Base-by-base conservation (phyloP, 2,797 vertebrate species). In the Epinephelus awoara region DNA sequence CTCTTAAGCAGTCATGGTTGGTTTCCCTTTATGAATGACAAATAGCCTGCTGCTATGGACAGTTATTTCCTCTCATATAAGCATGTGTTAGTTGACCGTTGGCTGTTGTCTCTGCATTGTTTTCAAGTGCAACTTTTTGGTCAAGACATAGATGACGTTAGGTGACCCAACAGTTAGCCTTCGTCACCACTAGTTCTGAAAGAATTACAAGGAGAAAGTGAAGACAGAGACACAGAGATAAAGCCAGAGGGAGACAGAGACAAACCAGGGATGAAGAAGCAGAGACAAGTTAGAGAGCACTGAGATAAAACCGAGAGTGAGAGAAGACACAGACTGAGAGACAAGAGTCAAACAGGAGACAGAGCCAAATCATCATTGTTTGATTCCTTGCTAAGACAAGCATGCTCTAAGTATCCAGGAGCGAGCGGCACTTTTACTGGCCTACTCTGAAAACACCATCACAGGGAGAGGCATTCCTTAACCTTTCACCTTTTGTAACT, bases 381-480 rank as follows among this genome's bases (percentile, higher is more conserved):
- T 76, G 83, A 74, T 59, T 85, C 76, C 55, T 83, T 34, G 76
- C 78, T 77, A 62, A 87, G 72, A 84, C 81, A 88, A 85, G 77
- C 84, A 77, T 71, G 51, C 25, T 52, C 29, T 13, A 25, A 85
- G 77, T 72, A 58, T 86, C 90, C 92, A 89, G 91, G 91, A 90
- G 82, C 50, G 85, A 86, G 90, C 90, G 68, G 85, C 87, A 77
- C 92, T 94, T 95, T 94, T 83, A 90, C 89, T 87, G 89, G 85
- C 80, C 76, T 69, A 91, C 85, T 90, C 92, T 82, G 89, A 89
- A 93, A 95, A 94, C 85, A 81, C 5, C 79, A 88, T 90, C 92
- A 84, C 78, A 92, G 85, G 87, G 90, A 91, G 90, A 93, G 90
- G 83, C 84, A 89, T 95, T 96, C 91, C 89, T 89, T 89, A 81